Base-by-base conservation (phyloP, 2,113 vertebrate species). In the Athene noctua region DNA sequence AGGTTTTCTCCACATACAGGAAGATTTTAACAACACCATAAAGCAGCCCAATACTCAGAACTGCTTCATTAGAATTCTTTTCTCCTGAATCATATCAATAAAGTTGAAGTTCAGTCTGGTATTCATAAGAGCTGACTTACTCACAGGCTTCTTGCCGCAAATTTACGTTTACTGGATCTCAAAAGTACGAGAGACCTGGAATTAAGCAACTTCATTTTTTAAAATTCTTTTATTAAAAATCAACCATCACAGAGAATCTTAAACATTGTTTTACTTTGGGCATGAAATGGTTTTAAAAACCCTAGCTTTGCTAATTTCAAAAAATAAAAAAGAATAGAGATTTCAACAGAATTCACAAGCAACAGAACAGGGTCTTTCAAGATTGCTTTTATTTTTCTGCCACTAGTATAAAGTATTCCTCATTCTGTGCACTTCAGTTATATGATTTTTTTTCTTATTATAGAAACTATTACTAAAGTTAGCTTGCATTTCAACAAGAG, bases 51-150 rank as follows among this genome's bases (percentile, higher is more conserved):
- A 75, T 70, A 66, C 66, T 94, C 86, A 92, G 32, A 97, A 96
- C 65, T 71, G 58, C 96, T 98, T 96, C 94, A 97, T 90, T 96
- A 96, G 95, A 95, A 98, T 98, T 98, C 92, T 98, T 92, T 97
- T 97, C 95, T 97, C 81, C 86, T 98, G 97, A 98, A 97, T 98
- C 97, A 97, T 42, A 81, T 96, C 92, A 97, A 92, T 96, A 92
- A 97, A 97, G 65, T 10, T 68, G 71, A 86, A 71, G 47, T 78
- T 94, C 95, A 90, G 63, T 78, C 90, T 93, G 86, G 58, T 62
- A 86, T 92, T 95, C 40, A 3, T 78, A 71, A 68, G 19, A 66
- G 65, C 72, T 90, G 84, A 95, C 81, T 97, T 96, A 89, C n/a
- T 94, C 78, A 81, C 0, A 87, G 40, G 52, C 34, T 92, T 90